Evolutionary conservation across 2,113 vertebrate genomes (phyloP), one percentile per base, ranked within the genome.

Genomic region (Glaucomys volans): DNA sequence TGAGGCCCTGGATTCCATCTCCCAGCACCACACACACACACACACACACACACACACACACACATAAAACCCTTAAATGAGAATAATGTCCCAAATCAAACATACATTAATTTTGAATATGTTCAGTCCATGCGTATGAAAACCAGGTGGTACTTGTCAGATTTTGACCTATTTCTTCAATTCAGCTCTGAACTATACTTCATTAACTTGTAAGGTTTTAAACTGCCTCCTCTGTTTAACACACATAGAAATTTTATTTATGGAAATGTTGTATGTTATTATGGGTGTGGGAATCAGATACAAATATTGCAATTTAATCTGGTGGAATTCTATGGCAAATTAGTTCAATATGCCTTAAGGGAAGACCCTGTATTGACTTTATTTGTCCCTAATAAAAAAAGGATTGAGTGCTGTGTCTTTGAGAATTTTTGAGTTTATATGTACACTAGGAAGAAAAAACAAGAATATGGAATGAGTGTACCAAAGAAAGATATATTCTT

Each of bases 151-250:
- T 9, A 47, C 40, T 96, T 84, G 44, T 83, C 83, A 86, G 22
- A 50, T 74, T 98, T 96, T 83, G 86, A 84, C 67, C 97, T 96
- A 28, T 97, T 98, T 97, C 97, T 95, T 97, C 59, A 97, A 69
- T 75, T 95, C 42, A 35, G 7, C 32, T 92, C 95, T 62, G 86
- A 64, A 59, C 83, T 62, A 2, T 67, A 88, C 12, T 96, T 91
- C 90, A 93, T 96, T 97, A 97, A 96, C 89, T 97, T 87, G 94
- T 77, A 44, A 90, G 37, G 4, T 77, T 89, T 95, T 83, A 81
- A 90, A 91, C 47, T 44, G 59, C 84, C 20, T 77, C 50, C 28
- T 26, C n/a, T 74, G 18, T 92, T 96, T 87, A 94, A 85, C 12
- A 96, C 32, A 80, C 18, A 82, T 28, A 57, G 66, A 40, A 59